A percentile compares a stretch with the other conserved stretches of the same genome.
Conservation (phyloP, 1,140 invertebrate species). For the Nomia melanderi region DNA sequence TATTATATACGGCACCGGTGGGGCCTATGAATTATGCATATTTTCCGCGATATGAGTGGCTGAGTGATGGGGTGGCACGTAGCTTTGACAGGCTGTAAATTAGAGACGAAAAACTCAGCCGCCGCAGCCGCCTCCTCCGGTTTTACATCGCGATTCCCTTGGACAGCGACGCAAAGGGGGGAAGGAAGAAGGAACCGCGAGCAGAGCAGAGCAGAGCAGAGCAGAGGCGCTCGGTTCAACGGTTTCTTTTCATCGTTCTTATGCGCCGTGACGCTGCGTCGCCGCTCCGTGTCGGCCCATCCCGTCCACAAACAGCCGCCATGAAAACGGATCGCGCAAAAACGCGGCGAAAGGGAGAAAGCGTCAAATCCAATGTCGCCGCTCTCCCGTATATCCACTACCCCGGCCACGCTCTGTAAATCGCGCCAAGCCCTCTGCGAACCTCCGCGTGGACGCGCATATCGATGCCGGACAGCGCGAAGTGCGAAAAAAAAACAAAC, state of each 20-base stretch:
- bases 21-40: constrained; percentile 79
- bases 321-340: constrained; percentile 1
- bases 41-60: constrained; percentile 79
- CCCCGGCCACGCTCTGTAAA: no score
- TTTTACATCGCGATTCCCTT: constrained; percentile 48
- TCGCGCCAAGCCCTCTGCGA: background rate
- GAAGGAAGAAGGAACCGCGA: background rate
- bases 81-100: constrained; percentile 79
- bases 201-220: background rate
- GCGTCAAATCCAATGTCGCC: background rate
- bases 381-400: background rate
- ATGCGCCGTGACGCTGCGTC: background rate
- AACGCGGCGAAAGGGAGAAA: background rate
- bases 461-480: background rate
- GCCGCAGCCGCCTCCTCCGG: constrained; percentile 5
- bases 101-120: constrained; percentile 69
- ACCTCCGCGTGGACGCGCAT: constrained; percentile 14
- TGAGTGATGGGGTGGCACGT: constrained; percentile 76
- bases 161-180: background rate
- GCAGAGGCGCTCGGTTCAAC: background rate
- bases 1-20: constrained; percentile 65
- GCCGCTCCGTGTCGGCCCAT: no score
- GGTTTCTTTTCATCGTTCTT: background rate
- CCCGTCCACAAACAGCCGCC: background rate
- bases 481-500: background rate